These are phyloP conservation scores for Protophormia terraenovae DNA, from an alignment of 2,888 invertebrate genomes.

Conservation along the genomic window DNA sequence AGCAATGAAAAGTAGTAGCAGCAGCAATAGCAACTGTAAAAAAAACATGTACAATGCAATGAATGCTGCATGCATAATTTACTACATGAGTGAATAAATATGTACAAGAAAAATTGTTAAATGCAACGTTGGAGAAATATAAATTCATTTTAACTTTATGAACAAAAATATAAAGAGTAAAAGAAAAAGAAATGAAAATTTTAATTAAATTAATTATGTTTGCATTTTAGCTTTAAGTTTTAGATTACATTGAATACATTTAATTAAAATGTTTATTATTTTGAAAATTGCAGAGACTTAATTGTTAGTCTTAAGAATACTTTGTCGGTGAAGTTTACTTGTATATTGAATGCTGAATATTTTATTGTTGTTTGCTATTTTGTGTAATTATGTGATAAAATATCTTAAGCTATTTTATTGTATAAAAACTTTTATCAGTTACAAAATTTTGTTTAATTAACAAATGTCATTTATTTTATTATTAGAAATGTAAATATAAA, in stretches of 20 bases:
- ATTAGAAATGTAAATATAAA: slow-evolving; percentile 21
- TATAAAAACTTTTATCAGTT: slow-evolving; percentile 51
- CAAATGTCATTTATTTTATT: slow-evolving; percentile 26
- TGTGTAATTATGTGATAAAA: slow-evolving; percentile 19
- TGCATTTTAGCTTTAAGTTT: slow-evolving; percentile 6
- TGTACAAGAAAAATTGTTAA: not conserved
- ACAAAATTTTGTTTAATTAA: slow-evolving; percentile 51
- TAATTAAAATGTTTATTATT: slow-evolving; percentile 33
- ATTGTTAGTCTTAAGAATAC: slow-evolving; percentile 23
- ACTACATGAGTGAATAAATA: slow-evolving; percentile 33
- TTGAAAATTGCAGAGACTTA: not conserved
- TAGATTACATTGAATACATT: slow-evolving; percentile 2
- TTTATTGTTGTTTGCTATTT: not conserved
- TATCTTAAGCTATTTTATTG: slow-evolving; percentile 37
- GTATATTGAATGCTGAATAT: not conserved
- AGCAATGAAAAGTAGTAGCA: not conserved
- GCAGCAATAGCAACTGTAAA: not conserved
- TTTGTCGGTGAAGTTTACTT: slow-evolving; percentile 17
- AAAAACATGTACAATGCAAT: slow-evolving; percentile 11
- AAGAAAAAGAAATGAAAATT: not conserved
- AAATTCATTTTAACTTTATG: slow-evolving; percentile 1
- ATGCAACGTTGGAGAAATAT: no score
- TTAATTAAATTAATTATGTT: slow-evolving; percentile 48
- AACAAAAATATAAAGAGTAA: not conserved
- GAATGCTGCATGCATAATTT: slow-evolving; percentile 50